phyloP scores from a whole-genome alignment of 1,140 invertebrate genomes.

The Lordiphosa clarofinis region DNA sequence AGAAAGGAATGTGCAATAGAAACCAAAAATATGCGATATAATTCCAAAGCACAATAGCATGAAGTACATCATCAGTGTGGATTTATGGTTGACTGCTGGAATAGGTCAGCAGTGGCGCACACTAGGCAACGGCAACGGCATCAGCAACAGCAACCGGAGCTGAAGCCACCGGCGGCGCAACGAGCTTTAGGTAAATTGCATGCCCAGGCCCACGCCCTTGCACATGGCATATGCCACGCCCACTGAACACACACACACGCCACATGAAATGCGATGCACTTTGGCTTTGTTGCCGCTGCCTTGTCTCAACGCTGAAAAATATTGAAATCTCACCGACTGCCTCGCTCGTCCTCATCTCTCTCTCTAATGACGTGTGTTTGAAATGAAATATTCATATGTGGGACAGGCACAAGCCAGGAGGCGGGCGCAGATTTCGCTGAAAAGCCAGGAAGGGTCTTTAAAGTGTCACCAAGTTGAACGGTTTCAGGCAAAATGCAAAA shows the following conservation, averaged over 20 bases:
- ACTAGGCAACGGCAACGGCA: slow-evolving; percentile 41
- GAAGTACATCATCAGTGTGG: slow-evolving; percentile 77
- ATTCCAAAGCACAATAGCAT: slow-evolving; percentile 77
- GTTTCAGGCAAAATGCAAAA: slow-evolving; percentile 50
- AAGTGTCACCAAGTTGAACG: slow-evolving; percentile 70
- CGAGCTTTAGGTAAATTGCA: slow-evolving; percentile 71
- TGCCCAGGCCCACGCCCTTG: slow-evolving; percentile 49
- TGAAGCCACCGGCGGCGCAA: slow-evolving; percentile 27
- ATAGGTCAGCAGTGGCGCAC: slow-evolving; percentile 76
- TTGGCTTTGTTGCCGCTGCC: slow-evolving; percentile 32
- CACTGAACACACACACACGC: slow-evolving; percentile 8
- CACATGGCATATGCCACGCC: slow-evolving; percentile 45
- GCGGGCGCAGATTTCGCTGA: neutral
- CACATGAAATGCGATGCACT: slow-evolving; percentile 22
- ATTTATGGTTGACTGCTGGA: slow-evolving; percentile 77
- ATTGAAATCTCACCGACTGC: slow-evolving; percentile 73
- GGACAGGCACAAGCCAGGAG: slow-evolving; percentile 26
- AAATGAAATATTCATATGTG: slow-evolving; percentile 75
- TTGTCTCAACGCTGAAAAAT: slow-evolving; percentile 55
- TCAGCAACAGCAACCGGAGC: slow-evolving; percentile 2
- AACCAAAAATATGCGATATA: slow-evolving; percentile 78
- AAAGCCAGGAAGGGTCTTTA: slow-evolving; percentile 46
- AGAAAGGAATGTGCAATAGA: slow-evolving; percentile 76
- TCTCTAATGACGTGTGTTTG: slow-evolving; percentile 75
- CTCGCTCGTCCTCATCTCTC: slow-evolving; percentile 11